Percentiles rank a stretch among this genome's conserved stretches.
Conservation (phyloP, 2,797 vertebrate genomes). For the Squalus acanthias region DNA sequence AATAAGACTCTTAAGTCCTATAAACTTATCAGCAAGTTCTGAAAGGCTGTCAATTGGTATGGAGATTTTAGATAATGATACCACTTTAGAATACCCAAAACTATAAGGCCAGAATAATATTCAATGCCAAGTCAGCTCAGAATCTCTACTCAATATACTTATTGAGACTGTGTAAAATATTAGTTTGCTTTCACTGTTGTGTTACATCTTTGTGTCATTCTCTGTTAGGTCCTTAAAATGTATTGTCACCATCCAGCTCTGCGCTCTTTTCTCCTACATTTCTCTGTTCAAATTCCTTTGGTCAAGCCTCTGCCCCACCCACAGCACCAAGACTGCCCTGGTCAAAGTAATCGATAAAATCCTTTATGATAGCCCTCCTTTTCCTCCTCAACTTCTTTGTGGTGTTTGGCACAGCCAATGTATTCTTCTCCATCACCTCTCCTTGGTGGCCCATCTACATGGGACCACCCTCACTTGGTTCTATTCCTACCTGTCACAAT, state of each 20-base stretch:
- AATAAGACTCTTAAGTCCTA: background rate
- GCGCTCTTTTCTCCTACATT: too few species aligned
- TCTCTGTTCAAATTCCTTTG: too few species aligned
- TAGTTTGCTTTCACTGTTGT: too few species aligned
- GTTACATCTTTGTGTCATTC: too few species aligned
- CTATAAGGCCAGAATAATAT: background rate
- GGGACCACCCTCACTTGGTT: background rate
- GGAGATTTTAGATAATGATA: background rate
- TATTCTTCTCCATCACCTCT: background rate
- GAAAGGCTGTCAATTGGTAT: background rate
- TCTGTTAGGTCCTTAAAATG: too few species aligned
- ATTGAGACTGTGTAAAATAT: too few species aligned
- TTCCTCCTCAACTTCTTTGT: background rate
- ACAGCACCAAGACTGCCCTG: background rate
- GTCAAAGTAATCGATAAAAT: background rate
- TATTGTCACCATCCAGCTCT: too few species aligned
- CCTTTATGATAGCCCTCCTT: background rate
- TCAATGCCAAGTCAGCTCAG: background rate
- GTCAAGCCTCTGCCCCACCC: too few species aligned
- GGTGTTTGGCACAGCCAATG: background rate
- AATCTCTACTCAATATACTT: background rate
- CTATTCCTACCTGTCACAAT: background rate
- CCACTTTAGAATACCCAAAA: background rate
- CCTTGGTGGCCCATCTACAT: background rate
- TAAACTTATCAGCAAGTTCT: background rate